These are phyloP conservation scores for Amphipyra berbera DNA, from an alignment of 2,888 invertebrate species.

Conservation along the genomic window DNA sequence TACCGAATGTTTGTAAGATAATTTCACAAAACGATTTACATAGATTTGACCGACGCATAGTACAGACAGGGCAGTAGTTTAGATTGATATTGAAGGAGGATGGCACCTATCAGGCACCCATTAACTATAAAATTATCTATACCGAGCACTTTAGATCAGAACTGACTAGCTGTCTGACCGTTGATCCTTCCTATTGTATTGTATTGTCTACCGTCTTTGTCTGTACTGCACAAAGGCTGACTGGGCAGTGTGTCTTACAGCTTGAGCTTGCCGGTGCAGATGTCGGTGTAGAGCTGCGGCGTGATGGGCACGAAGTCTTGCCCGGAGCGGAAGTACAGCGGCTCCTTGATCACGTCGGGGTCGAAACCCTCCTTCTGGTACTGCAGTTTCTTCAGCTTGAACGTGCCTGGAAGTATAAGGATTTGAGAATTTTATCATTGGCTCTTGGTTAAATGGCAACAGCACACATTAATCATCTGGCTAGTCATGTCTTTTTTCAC, in stretches of 20 bases:
- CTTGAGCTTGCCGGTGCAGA: constrained; percentile 86
- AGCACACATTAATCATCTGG: too few species aligned
- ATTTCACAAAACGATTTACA: constrained; percentile 45
- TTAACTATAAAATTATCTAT: background rate
- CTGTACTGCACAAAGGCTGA: constrained; percentile 23
- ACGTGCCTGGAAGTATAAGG: constrained; percentile 92
- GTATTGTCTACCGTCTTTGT: constrained; percentile 26
- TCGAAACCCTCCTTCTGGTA: constrained; percentile 96
- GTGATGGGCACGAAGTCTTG: constrained; percentile 90
- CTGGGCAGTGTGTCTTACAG: constrained; percentile 66
- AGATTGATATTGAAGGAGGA: background rate
- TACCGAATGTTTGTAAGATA: constrained; percentile 32
- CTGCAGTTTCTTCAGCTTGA: constrained; percentile 97
- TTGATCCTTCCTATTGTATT: background rate
- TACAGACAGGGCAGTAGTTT: constrained; percentile 39
- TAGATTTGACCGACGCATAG: constrained; percentile 33
- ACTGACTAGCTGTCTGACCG: background rate
- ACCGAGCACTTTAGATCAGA: background rate
- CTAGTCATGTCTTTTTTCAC: too few species aligned
- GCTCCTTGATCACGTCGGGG: constrained; percentile 92
- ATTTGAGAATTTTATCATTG: too few species aligned
- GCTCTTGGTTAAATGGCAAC: too few species aligned
- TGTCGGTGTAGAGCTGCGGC: constrained; percentile 90
- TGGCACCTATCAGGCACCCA: background rate
- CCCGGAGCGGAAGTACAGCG: constrained; percentile 92